Evolutionary conservation across 2,113 vertebrate species (phyloP).

Genomic region (Prinia subflava): DNA sequence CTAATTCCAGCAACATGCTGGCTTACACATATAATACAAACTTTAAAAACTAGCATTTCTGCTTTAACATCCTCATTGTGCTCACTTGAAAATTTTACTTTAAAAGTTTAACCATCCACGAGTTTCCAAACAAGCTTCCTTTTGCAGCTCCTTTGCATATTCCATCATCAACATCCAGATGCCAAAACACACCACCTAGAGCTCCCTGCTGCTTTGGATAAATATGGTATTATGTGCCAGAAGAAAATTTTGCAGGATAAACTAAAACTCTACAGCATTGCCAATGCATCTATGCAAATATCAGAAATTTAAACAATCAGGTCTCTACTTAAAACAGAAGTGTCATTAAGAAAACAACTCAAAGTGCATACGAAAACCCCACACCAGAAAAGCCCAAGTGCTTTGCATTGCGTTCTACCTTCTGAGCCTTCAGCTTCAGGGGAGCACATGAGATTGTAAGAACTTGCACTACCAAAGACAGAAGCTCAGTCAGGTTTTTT

Average conservation of each 20-base stretch:
- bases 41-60: background rate
- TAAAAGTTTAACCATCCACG: background rate
- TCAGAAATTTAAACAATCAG: background rate
- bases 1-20: background rate
- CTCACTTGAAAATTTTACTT: background rate
- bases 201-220: background rate
- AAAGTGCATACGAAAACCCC: background rate
- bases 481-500: background rate
- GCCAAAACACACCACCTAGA: constrained; percentile 10
- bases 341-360: background rate
- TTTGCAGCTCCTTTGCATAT: background rate
- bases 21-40: background rate
- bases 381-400: background rate
- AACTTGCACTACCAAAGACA: background rate
- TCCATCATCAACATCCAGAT: background rate
- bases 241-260: background rate
- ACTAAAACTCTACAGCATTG: background rate
- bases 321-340: background rate
- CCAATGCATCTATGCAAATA: background rate
- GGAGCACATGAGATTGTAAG: background rate
- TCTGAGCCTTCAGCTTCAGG: background rate
- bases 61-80: background rate
- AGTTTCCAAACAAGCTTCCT: constrained; percentile 10
- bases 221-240: background rate
- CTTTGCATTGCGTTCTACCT: background rate